Percentiles rank a stretch among this genome's conserved stretches.
phyloP scores from a whole-genome alignment of 2,113 vertebrate genomes.

The Odocoileus hemionus region DNA sequence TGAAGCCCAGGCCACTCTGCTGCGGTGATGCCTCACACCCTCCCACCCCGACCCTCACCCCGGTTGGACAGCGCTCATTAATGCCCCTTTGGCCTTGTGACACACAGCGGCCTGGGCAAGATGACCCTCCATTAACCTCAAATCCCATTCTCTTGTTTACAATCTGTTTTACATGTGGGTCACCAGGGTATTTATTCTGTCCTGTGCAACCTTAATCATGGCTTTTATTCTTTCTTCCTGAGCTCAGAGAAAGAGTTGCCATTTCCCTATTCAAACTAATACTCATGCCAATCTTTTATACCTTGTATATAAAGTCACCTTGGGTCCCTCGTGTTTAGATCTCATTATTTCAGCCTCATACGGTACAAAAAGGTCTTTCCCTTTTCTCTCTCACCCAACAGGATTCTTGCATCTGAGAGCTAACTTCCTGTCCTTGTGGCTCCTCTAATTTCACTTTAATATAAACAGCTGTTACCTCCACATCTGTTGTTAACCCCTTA shows the following conservation, averaged over 20 bases:
- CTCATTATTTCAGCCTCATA: background rate
- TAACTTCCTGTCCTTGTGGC: background rate
- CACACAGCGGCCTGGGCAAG: background rate
- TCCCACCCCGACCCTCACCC: background rate
- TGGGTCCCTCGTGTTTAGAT: background rate
- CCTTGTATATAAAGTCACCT: background rate
- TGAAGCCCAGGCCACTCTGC: background rate
- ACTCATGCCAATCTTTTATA: background rate
- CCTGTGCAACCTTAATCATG: background rate
- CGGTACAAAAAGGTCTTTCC: background rate
- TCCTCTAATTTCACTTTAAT: conserved; percentile 33
- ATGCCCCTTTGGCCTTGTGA: background rate
- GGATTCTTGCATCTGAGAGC: background rate
- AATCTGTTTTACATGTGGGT: background rate
- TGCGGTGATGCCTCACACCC: accelerated
- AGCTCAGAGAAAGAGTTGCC: background rate
- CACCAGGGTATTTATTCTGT: conserved; percentile 43
- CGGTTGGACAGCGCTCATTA: accelerated
- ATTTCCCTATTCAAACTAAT: background rate
- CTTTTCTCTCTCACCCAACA: background rate
- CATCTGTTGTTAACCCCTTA: background rate
- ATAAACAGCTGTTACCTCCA: conserved; percentile 34
- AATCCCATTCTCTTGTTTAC: background rate
- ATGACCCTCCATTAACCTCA: background rate
- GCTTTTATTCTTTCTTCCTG: background rate